Evolutionary conservation across 2,797 vertebrate species (phyloP), one percentile per base, ranked within the genome.

Genomic region (Synanceia verrucosa): DNA sequence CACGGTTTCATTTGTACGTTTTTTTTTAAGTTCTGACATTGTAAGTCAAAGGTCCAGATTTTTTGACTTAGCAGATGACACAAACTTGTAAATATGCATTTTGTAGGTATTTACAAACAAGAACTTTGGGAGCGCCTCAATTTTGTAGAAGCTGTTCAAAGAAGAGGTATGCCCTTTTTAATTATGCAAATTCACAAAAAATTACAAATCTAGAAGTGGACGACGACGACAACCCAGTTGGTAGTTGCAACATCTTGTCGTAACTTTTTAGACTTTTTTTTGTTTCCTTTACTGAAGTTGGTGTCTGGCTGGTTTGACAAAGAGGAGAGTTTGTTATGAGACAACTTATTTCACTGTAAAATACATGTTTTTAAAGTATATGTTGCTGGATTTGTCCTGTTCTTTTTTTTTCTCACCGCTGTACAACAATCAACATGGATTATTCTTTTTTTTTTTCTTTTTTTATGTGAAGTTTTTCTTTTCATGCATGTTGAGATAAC

Each of bases 401-500:
- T 81, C 34, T 74, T 41, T 83, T 74, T 41, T 83, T 83, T 79
- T 74, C 66, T 81, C 76, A 80, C 79, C 64, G 86, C 81, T 87
- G 74, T 86, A 80, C 94, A 86, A 89, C 95, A 95, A 95, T 96
- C 88, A 81, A 83, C 82, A 73, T 61, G 33, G 94, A 93, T 86
- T 83, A 68, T 85, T 70, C n/a, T 41, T 8, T 3, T 82, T 70
- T 43, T 36, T 19, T 57, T 71, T 74, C 86, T 79, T 70, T 31
- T 31, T 65, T 48, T 53, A 76, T 85, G 94, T 96, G 95, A 95
- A 91, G 70, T 79, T 82, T 83, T 81, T 78, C 18, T 88, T 94
- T 95, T 94, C 93, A 90, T 96, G 96, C 97, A 97, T 96, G 96
- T 96, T 94, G 93, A 94, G 92, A 94, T 96, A 93, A 94, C 91